Base-by-base conservation (phyloP, 2,113 vertebrate species). In the Bolborhynchus lineola region DNA sequence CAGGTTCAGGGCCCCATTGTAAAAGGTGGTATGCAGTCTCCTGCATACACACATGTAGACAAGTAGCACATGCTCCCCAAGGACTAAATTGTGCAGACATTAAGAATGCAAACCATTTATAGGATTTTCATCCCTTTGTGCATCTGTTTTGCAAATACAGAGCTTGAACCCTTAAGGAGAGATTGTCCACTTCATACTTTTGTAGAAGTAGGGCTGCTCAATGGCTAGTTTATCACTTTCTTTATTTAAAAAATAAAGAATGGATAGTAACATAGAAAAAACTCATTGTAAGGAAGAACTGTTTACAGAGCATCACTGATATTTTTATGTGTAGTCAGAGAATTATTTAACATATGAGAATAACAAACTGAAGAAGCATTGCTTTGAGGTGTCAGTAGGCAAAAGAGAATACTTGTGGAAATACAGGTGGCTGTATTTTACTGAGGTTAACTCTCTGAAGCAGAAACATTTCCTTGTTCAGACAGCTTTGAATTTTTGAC, bases 401-500 rank as follows among this genome's bases (percentile, higher is more conserved):
- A 81, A 68, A 93, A 82, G 33, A 28, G 64, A 44, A 71, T 39
- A 23, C 2, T 55, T 26, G 42, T 90, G 42, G 60, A 86, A 94
- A 70, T 78, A 62, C 15, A 78, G 17, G 42, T 78, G 77, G 50
- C 77, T 89, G 13, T 70, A 4, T 91, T 78, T 71, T 94, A 59
- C 35, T 71, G 70, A 42, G 39, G 42, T 84, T 84, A 50, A 44
- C 65, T 90, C 24, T 50, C 31, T 74, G 95, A 92, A 68, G 26
- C 33, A 68, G 50, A 74, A 91, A 53, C 7, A 10, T 16, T 89
- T 96, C 60, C 59, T 78, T 3, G 7, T 83, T 76, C 39, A 72
- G 47, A 57, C n/a, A 69, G 37, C 46, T 89, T 84, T 93, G n/a
- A 82, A 21, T 91, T 94, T 92, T 82, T 96, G 64, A 78, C 37